Evolutionary conservation across 2,888 invertebrate species (phyloP), one percentile per base, ranked within the genome.

Genomic region (Leptopilina myrica): DNA sequence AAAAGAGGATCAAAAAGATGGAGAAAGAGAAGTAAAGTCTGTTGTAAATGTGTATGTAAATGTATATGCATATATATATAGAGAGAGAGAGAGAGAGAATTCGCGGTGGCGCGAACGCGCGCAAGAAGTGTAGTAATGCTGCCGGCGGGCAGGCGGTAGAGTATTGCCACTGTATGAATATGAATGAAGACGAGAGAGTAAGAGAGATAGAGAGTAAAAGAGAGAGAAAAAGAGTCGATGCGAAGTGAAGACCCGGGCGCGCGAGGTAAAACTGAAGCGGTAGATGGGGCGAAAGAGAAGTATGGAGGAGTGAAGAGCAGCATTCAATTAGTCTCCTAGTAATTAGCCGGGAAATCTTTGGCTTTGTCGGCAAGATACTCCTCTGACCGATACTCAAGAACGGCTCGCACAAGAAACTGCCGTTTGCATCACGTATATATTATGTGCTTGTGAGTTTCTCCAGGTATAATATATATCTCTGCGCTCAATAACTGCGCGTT

Each of bases 281-380:
- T 3, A 69, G 43, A 43, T 43, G 46, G 67, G 76, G 20, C 9
- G 66, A 64, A 65, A 77, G 65, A 77, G 79, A 79, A 79, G 80
- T 43, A 75, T 69, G 80, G 79, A 69, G 85, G 81, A 82, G 84
- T 85, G 84, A 85, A 84, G 87, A 87, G 86, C 88, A 87, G 91
- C 91, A 91, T 91, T 91, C 91, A 91, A 91, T 91, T 91, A 91
- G 91, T 90, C 90, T 89, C 89, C 87, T 89, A 89, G 91, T 91
- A 91, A 91, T 91, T 91, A 91, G 91, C 91, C 89, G 91, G 91
- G 91, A 91, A 91, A 91, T 91, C 90, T 91, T 89, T 85, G 86
- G 88, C 89, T 89, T 89, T 89, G 89, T 89, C 89, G 89, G 89
- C 88, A 77, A 79, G 82, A 88, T 89, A 86, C 87, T 86, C 87